A percentile compares a stretch with the other conserved stretches of the same genome.
These are phyloP conservation scores for Scolanthus callimorphus DNA, from an alignment of 92 coral and sea anemone species.

Conservation along the genomic window DNA sequence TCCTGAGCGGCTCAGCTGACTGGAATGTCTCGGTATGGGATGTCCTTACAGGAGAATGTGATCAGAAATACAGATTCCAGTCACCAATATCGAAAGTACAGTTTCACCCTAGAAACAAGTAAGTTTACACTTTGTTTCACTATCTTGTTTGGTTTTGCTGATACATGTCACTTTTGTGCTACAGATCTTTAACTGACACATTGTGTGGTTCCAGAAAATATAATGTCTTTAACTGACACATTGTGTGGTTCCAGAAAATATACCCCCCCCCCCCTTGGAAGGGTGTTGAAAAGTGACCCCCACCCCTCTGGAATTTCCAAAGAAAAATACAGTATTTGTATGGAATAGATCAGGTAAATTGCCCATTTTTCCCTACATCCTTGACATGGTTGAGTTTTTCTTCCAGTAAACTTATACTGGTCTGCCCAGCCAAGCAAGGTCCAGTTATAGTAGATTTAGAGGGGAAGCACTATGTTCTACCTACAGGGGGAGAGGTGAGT, in stretches of 20 bases:
- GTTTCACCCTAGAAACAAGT: conserved; percentile 99
- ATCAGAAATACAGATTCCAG: conserved; percentile 94
- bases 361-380: neutral
- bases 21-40: conserved; percentile 99
- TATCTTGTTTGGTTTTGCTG: too few species aligned
- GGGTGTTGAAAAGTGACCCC: too few species aligned
- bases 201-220: too few species aligned
- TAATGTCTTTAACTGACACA: too few species aligned
- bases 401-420: conserved; percentile 75
- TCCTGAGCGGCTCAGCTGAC: conserved; percentile 92
- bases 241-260: too few species aligned
- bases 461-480: conserved; percentile 80
- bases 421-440: conserved; percentile 93
- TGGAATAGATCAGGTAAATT: too few species aligned
- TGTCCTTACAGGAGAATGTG: conserved; percentile 89
- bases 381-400: neutral
- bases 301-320: too few species aligned
- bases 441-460: conserved; percentile 93
- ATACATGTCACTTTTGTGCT: too few species aligned
- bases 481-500: conserved; percentile 95
- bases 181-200: too few species aligned
- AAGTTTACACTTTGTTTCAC: conserved; percentile 11
- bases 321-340: too few species aligned
- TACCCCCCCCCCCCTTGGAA: too few species aligned
- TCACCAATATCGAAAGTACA: conserved; percentile 95